A percentile compares a stretch with the other conserved stretches of the same genome.
phyloP scores from a whole-genome alignment of 2,888 invertebrate genomes.

The Drosophila affinis region DNA sequence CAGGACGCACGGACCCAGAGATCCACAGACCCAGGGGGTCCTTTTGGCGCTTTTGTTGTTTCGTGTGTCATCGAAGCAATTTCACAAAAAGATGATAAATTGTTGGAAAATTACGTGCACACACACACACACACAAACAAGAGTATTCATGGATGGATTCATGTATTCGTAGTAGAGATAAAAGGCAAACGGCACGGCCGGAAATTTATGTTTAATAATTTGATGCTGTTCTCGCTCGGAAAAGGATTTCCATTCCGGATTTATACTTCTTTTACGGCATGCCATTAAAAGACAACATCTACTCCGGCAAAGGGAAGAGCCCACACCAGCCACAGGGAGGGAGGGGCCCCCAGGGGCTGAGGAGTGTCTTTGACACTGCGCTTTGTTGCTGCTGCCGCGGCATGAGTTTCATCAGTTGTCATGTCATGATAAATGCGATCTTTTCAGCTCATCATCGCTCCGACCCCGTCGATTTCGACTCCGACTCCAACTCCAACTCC shows the following conservation, averaged over 20 bases:
- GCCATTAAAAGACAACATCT: conserved; percentile 47
- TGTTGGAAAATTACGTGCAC: conserved; percentile 76
- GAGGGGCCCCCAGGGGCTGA: not conserved
- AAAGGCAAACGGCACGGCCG: conserved; percentile 40
- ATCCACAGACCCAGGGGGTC: not conserved
- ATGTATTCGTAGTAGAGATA: not conserved
- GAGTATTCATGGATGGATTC: not conserved
- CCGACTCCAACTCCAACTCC: not conserved
- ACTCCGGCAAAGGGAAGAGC: not conserved
- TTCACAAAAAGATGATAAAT: conserved; percentile 71
- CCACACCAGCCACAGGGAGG: not conserved
- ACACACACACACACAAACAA: conserved; percentile 52
- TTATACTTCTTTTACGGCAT: conserved; percentile 57
- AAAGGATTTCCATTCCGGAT: conserved; percentile 56
- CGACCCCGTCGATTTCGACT: not conserved
- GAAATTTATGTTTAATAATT: conserved; percentile 78
- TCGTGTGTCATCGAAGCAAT: conserved; percentile 75
- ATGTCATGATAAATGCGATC: conserved; percentile 71
- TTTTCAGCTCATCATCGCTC: conserved; percentile 59
- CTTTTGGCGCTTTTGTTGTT: conserved; percentile 32
- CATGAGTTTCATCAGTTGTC: conserved; percentile 71
- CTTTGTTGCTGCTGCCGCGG: conserved; percentile 38
- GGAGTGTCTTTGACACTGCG: conserved; percentile 21
- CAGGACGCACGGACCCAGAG: not conserved
- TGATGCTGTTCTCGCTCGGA: conserved; percentile 61